phyloP scores from a whole-genome alignment of 2,113 vertebrate species.

The Pristiophorus japonicus region DNA sequence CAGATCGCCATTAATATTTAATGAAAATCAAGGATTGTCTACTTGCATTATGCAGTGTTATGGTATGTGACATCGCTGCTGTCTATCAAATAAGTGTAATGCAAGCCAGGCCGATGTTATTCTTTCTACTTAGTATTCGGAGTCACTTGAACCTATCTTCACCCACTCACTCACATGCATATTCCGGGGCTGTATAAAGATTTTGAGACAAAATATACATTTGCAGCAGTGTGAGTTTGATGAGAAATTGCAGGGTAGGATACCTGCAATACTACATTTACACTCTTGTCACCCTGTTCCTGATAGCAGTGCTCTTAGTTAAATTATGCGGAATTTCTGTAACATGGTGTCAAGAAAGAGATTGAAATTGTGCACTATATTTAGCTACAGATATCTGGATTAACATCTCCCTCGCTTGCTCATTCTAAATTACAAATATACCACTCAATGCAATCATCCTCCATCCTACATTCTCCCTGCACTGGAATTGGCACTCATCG shows the following conservation, averaged over 20 bases:
- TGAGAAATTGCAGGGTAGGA: not conserved
- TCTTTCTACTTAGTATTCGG: not conserved
- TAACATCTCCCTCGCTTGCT: not conserved
- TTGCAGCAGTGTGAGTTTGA: not conserved
- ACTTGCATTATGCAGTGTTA: not conserved
- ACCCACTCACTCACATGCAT: not conserved
- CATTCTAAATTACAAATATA: not conserved
- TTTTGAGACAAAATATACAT: not conserved
- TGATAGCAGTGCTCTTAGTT: not conserved
- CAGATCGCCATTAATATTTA: not conserved
- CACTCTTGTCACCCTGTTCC: not conserved
- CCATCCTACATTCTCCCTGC: not conserved
- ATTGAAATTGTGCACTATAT: not conserved
- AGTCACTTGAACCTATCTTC: not conserved
- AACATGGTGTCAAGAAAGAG: not conserved
- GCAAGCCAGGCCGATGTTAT: not conserved
- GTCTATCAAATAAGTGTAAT: not conserved
- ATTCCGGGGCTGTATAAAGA: not conserved
- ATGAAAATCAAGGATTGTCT: not conserved
- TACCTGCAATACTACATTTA: not conserved
- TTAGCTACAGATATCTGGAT: not conserved
- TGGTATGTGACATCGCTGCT: not conserved
- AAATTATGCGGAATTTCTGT: not conserved
- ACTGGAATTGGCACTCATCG: not conserved
- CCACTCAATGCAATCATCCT: not conserved